Conservation (phyloP, 1,140 invertebrate genomes). For the Hyles euphorbiae region DNA sequence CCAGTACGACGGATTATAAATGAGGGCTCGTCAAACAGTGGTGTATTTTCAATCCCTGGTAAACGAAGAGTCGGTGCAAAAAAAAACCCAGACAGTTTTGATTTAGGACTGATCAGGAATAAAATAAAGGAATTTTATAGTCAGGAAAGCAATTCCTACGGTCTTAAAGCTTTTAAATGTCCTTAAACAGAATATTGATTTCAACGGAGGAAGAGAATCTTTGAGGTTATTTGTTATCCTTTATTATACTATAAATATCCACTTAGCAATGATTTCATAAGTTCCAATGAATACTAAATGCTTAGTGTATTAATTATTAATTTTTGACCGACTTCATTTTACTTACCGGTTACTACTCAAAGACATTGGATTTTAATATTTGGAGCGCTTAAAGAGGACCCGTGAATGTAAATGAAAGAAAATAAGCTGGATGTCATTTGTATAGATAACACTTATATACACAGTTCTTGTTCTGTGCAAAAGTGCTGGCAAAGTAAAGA, state of each 20-base stretch:
- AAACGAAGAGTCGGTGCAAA: neutral
- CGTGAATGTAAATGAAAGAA: neutral
- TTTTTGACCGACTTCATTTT: too few species aligned
- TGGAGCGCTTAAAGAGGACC: constrained; percentile 1
- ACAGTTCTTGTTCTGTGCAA: constrained; percentile 1
- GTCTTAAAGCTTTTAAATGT: neutral
- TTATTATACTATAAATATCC: neutral
- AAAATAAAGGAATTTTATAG: constrained; percentile 3
- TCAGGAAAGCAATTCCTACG: neutral
- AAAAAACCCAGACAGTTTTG: constrained; percentile 2
- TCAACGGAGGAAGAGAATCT: constrained; percentile 1
- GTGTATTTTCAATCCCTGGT: too few species aligned
- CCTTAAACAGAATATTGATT: neutral
- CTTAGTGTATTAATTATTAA: neutral
- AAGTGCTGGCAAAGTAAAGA: constrained; percentile 9
- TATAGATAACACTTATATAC: constrained; percentile 2
- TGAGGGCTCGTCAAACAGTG: neutral
- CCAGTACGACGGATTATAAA: neutral
- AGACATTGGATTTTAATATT: constrained; percentile 2
- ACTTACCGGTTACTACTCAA: neutral
- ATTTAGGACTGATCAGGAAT: constrained; percentile 4
- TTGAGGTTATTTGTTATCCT: neutral
- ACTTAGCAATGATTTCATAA: neutral
- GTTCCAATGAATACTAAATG: neutral
- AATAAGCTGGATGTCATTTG: too few species aligned